Percentiles rank a stretch among this genome's conserved stretches.
Evolutionary conservation across 2,113 vertebrate genomes (phyloP).

Genomic region (Vireo altiloquus): DNA sequence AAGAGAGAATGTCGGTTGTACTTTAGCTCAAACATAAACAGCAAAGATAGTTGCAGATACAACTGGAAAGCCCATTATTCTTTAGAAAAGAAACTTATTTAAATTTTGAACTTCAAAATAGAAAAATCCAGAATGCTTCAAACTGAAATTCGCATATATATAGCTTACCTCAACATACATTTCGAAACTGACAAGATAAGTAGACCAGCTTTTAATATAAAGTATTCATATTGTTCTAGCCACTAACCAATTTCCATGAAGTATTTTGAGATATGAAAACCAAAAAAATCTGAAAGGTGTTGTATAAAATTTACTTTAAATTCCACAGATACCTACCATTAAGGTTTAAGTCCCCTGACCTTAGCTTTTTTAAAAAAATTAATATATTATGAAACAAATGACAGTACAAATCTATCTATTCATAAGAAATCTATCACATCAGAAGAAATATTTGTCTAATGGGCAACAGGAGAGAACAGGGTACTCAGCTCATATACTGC

Average conservation of each 20-base stretch:
- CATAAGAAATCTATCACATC: background rate
- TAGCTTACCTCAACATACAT: background rate
- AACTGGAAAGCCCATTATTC: constrained; percentile 27
- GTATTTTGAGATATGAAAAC: background rate
- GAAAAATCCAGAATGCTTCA: constrained; percentile 7
- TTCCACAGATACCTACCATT: background rate
- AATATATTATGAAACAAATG: constrained; percentile 10
- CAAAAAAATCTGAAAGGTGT: background rate
- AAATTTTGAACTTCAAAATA: constrained; percentile 23
- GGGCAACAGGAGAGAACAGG: background rate
- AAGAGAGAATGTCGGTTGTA: background rate
- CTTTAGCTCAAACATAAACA: constrained; percentile 30
- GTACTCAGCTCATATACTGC: background rate
- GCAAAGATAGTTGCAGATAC: background rate
- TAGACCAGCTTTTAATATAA: constrained; percentile 10
- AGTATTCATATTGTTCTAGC: constrained; percentile 34
- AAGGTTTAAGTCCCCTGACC: background rate
- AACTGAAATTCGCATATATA: background rate
- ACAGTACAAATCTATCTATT: background rate
- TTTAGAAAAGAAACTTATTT: constrained; percentile 21
- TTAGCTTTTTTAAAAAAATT: background rate
- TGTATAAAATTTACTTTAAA: constrained; percentile 35
- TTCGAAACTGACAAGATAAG: constrained; percentile 49
- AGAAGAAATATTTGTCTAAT: background rate
- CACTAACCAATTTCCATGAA: constrained; percentile 30